Percentiles rank a stretch among this genome's conserved stretches.
Evolutionary conservation across 2,888 invertebrate species (phyloP).

Genomic region (Drosophila rellima): DNA sequence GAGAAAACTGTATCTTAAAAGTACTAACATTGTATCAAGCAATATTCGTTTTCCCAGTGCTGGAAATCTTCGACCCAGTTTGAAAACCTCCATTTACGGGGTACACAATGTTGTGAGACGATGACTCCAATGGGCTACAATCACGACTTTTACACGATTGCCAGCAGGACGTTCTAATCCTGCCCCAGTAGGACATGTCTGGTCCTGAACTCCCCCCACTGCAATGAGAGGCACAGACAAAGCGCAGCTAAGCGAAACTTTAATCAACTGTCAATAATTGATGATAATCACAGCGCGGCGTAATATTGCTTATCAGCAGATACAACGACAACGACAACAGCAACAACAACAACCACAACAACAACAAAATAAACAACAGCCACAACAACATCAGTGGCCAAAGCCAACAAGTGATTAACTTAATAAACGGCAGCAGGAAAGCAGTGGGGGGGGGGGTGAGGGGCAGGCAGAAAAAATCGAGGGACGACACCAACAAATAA

Average conservation of each 20-base stretch:
- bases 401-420: constrained; percentile 54
- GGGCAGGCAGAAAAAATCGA: constrained; percentile 30
- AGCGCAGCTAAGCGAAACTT: constrained; percentile 61
- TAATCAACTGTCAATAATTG: constrained; percentile 75
- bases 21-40: constrained; percentile 3
- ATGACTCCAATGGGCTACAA: constrained; percentile 5
- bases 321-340: constrained; percentile 30
- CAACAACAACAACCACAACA: constrained; percentile 23
- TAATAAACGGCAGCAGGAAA: constrained; percentile 44
- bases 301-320: constrained; percentile 57
- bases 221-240: constrained; percentile 22
- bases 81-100: background rate
- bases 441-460: background rate
- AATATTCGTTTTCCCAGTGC: background rate
- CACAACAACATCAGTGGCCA: constrained; percentile 17
- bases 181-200: constrained; percentile 7
- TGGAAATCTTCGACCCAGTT: constrained; percentile 5
- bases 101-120: constrained; percentile 9
- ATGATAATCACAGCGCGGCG: constrained; percentile 66
- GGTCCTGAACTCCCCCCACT: background rate
- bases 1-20: background rate
- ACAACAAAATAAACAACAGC: constrained; percentile 6
- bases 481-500: constrained; percentile 33
- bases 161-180: constrained; percentile 36
- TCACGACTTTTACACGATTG: constrained; percentile 32